A percentile compares a stretch with the other conserved stretches of the same genome.
Evolutionary conservation across 1,140 invertebrate genomes (phyloP).

Genomic region (Mylabris phalerata): DNA sequence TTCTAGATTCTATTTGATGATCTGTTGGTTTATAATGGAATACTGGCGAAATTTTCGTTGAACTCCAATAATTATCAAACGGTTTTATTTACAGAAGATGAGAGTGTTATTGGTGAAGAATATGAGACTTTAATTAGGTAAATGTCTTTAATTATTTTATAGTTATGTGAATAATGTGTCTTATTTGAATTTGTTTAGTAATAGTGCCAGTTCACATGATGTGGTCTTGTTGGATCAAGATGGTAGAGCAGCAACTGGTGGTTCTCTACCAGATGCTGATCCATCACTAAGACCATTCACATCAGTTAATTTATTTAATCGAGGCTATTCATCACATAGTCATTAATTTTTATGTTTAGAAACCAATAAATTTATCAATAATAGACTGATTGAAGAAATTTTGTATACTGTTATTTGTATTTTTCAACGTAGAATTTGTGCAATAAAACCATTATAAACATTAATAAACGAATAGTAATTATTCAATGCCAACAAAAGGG

Average conservation of each 20-base stretch:
- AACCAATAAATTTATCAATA: neutral
- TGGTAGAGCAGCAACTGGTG: conserved; percentile 27
- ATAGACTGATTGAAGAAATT: too few relatives aligned
- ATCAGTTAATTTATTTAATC: conserved; percentile 25
- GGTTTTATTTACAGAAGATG: conserved; percentile 46
- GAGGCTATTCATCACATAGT: conserved; percentile 19
- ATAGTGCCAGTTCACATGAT: conserved; percentile 22
- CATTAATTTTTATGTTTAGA: conserved; percentile 3
- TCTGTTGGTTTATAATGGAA: conserved; percentile 61
- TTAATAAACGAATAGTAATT: too few relatives aligned
- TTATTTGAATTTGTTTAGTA: conserved; percentile 1
- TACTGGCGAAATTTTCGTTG: conserved; percentile 20
- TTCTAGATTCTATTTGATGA: conserved; percentile 67
- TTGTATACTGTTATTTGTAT: too few relatives aligned
- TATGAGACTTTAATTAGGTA: conserved; percentile 25
- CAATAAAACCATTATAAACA: too few relatives aligned
- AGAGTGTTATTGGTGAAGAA: conserved; percentile 31
- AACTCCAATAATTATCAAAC: conserved; percentile 41
- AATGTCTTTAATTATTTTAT: neutral
- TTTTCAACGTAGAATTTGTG: too few relatives aligned
- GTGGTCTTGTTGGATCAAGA: conserved; percentile 25
- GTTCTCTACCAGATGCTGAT: conserved; percentile 31
- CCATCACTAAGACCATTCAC: conserved; percentile 33
- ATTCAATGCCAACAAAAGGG: too few relatives aligned
- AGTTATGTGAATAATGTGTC: conserved; percentile 2